Conservation (phyloP, 2,797 vertebrate genomes). For the Sebastes oblongus region DNA sequence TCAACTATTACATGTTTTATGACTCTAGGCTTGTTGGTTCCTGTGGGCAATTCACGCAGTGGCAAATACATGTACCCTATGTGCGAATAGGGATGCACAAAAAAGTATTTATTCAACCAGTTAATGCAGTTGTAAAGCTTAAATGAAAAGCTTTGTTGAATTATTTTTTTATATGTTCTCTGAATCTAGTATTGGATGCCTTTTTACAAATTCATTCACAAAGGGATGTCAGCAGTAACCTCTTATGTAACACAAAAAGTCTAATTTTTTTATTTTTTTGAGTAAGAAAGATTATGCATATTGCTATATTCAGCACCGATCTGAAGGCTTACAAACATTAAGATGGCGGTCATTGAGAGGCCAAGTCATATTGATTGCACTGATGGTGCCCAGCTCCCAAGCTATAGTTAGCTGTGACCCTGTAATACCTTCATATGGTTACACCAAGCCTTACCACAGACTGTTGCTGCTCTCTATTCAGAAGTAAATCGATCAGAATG, state of each 20-base stretch:
- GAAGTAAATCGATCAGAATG: background rate
- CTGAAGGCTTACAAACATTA: background rate
- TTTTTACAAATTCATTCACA: background rate
- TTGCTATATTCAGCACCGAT: background rate
- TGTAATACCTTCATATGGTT: slow-evolving; percentile 23
- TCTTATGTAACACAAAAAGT: background rate
- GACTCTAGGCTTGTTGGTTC: background rate
- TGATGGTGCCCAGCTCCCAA: background rate
- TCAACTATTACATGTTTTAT: background rate
- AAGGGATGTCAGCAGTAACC: background rate
- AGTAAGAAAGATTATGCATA: background rate
- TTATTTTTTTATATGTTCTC: background rate
- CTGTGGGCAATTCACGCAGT: background rate
- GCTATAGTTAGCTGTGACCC: slow-evolving; percentile 55
- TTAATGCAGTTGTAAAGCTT: background rate
- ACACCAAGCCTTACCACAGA: slow-evolving; percentile 6
- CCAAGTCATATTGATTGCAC: background rate
- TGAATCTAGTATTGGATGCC: background rate
- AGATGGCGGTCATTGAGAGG: background rate
- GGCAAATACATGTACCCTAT: background rate
- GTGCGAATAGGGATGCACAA: background rate
- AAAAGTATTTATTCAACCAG: background rate
- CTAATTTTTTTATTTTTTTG: background rate
- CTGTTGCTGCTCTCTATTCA: background rate
- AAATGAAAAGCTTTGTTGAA: background rate